Conservation (phyloP, 2,113 vertebrate species). For the Lepisosteus oculatus region DNA sequence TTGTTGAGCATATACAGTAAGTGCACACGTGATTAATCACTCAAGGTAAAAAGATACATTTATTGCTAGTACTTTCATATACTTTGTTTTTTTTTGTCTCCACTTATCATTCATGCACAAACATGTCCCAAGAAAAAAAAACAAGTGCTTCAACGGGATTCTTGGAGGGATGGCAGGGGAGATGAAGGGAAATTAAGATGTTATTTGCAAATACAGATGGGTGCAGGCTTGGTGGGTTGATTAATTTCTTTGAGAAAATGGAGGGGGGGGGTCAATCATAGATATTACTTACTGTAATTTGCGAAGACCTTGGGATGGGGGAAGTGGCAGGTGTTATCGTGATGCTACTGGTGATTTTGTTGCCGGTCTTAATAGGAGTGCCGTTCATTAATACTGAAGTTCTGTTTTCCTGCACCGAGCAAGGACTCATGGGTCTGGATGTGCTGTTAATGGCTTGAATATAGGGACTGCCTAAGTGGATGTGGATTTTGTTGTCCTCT, state of each 20-base stretch:
- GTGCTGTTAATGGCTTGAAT: slow-evolving; percentile 77
- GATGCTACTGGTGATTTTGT: slow-evolving; percentile 97
- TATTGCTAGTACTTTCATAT: slow-evolving; percentile 41
- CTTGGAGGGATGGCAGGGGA: slow-evolving; percentile 55
- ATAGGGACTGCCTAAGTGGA: slow-evolving; percentile 90
- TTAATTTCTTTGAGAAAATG: slow-evolving; percentile 29
- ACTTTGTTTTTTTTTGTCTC: slow-evolving; percentile 53
- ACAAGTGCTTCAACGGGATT: slow-evolving; percentile 49
- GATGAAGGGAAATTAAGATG: slow-evolving; percentile 57
- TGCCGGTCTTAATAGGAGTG: slow-evolving; percentile 74
- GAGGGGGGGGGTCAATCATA: slow-evolving; percentile 74
- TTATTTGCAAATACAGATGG: slow-evolving; percentile 15
- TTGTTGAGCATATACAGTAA: slow-evolving; percentile 86
- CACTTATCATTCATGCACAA: slow-evolving; percentile 75
- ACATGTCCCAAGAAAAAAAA: slow-evolving; percentile 63
- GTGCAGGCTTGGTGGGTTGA: slow-evolving; percentile 36
- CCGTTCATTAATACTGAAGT: slow-evolving; percentile 78
- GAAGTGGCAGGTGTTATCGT: slow-evolving; percentile 91
- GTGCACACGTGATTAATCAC: slow-evolving; percentile 83
- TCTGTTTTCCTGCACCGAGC: slow-evolving; percentile 76
- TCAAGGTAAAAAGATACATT: slow-evolving; percentile 38
- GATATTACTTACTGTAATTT: slow-evolving; percentile 98
- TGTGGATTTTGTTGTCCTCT: slow-evolving; percentile 98
- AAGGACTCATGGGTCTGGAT: slow-evolving; percentile 66
- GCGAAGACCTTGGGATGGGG: slow-evolving; percentile 87